Conservation (phyloP, 2,888 invertebrate genomes). For the Nebria brevicollis region DNA sequence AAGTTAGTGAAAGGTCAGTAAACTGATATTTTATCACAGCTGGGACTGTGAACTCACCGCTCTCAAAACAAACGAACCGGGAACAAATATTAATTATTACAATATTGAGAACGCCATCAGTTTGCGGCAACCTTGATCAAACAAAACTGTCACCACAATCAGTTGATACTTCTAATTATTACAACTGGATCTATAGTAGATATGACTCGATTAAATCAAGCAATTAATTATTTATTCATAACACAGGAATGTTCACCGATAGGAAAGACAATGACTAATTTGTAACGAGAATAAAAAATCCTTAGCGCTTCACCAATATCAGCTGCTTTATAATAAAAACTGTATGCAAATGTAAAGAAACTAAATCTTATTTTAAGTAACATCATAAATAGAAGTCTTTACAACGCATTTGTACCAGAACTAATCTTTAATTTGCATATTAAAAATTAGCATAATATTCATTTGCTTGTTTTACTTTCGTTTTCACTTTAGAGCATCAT, state of each 20-base stretch:
- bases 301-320: too few relatives aligned
- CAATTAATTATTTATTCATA: too few relatives aligned
- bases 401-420: neutral
- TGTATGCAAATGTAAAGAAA: neutral
- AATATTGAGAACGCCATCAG: neutral
- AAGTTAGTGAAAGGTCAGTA: conserved; percentile 1
- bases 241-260: too few relatives aligned
- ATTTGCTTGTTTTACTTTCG: neutral
- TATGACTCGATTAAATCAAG: neutral
- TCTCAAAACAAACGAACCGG: neutral
- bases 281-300: too few relatives aligned
- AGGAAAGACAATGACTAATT: too few relatives aligned
- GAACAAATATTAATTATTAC: neutral
- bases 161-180: neutral
- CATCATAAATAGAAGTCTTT: neutral
- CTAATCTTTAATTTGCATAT: neutral
- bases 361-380: neutral
- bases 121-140: neutral
- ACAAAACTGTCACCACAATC: neutral
- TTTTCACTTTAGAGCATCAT: neutral
- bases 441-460: neutral
- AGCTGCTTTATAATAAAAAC: too few relatives aligned
- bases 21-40: neutral
- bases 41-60: conserved; percentile 1
- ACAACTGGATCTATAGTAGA: neutral